Conservation (phyloP, 2,888 invertebrate species). For the Eumacrocentrus americanus region DNA sequence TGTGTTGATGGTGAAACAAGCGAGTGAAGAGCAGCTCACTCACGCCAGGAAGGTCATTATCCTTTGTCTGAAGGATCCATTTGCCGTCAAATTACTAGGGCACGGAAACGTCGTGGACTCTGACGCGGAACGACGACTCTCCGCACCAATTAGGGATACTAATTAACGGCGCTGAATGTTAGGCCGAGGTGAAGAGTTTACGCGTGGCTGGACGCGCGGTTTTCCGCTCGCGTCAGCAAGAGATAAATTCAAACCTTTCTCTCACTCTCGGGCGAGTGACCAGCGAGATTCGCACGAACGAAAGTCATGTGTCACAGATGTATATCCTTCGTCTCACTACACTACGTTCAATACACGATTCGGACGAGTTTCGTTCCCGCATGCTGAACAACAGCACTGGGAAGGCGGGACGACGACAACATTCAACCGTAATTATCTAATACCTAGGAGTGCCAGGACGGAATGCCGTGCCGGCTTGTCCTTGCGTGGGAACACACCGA, state of each 20-base stretch:
- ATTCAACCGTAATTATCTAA: slow-evolving; percentile 44
- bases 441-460: slow-evolving; percentile 45
- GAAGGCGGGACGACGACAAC: slow-evolving; percentile 37
- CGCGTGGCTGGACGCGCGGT: slow-evolving; percentile 28
- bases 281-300: too few species aligned
- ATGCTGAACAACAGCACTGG: slow-evolving; percentile 10
- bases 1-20: neutral
- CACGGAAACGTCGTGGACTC: slow-evolving; percentile 24
- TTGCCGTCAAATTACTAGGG: slow-evolving; percentile 23
- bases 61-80: slow-evolving; percentile 21
- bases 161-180: slow-evolving; percentile 30
- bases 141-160: slow-evolving; percentile 31
- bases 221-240: slow-evolving; percentile 14
- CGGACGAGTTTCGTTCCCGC: too few species aligned
- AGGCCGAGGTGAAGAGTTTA: slow-evolving; percentile 23
- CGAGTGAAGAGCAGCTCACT: slow-evolving; percentile 7
- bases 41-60: slow-evolving; percentile 13
- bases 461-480: slow-evolving; percentile 40
- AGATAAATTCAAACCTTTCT: neutral
- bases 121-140: slow-evolving; percentile 24
- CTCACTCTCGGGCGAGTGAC: neutral
- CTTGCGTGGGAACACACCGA: slow-evolving; percentile 38
- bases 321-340: neutral
- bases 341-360: neutral
- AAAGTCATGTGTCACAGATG: too few species aligned